A percentile compares a stretch with the other conserved stretches of the same genome.
Evolutionary conservation across 2,888 invertebrate species (phyloP).

Genomic region (Desoria tigrina): DNA sequence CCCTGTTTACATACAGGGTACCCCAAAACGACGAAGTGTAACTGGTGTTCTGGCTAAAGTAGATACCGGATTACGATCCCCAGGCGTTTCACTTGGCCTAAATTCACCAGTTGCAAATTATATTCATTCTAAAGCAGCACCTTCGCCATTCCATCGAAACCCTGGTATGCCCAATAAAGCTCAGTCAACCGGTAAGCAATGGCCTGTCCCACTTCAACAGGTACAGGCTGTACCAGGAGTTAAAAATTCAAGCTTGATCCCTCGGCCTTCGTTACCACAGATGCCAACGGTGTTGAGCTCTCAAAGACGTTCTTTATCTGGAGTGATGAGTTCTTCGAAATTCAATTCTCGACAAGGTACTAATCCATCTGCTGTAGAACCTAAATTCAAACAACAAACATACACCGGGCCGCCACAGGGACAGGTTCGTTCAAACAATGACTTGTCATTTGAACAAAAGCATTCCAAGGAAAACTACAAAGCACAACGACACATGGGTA

Average conservation of each 20-base stretch:
- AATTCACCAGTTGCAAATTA: constrained; percentile 42
- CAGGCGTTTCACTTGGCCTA: constrained; percentile 21
- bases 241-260: constrained; percentile 1
- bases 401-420: constrained; percentile 28
- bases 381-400: constrained; percentile 18
- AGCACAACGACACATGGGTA: constrained; percentile 36
- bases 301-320: background rate
- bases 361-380: no score
- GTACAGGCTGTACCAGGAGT: background rate
- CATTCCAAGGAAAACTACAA: constrained; percentile 26
- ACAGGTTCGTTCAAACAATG: constrained; percentile 13
- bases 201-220: background rate
- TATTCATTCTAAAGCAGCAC: constrained; percentile 41
- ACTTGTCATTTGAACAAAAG: constrained; percentile 17
- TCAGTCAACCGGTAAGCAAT: background rate
- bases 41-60: constrained; percentile 25
- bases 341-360: constrained; percentile 18
- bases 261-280: constrained; percentile 8
- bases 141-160: constrained; percentile 30
- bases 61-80: constrained; percentile 23
- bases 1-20: background rate
- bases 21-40: background rate
- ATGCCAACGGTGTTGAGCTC: background rate
- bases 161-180: constrained; percentile 17
- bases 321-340: background rate